phyloP scores from a whole-genome alignment of 2,888 invertebrate species.

The Patella ulyssiponensis region DNA sequence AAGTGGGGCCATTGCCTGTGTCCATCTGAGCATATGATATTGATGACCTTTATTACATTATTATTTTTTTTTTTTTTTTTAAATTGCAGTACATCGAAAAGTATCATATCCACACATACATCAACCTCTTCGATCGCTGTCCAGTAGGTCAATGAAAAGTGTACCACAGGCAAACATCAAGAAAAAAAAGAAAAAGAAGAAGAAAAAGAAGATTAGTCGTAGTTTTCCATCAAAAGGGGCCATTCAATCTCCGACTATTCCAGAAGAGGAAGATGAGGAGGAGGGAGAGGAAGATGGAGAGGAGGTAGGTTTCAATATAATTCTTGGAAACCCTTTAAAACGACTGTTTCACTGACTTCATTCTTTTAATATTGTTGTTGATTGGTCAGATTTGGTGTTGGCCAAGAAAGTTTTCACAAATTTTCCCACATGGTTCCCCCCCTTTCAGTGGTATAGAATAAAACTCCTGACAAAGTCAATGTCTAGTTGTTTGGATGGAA shows the following conservation, averaged over 20 bases:
- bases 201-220: slow-evolving; percentile 50
- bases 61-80: not conserved
- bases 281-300: slow-evolving; percentile 33
- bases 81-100: slow-evolving; percentile 55
- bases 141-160: slow-evolving; percentile 50
- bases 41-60: no score
- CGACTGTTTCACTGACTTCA: no score
- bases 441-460: no score
- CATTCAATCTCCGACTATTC: slow-evolving; percentile 55
- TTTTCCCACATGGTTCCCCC: no score
- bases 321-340: not conserved
- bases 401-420: no score
- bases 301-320: slow-evolving; percentile 26
- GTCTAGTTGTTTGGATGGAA: no score
- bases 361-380: no score
- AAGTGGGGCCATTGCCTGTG: no score
- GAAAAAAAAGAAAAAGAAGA: slow-evolving; percentile 51
- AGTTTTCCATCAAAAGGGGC: slow-evolving; percentile 61
- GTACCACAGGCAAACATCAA: slow-evolving; percentile 32
- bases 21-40: no score
- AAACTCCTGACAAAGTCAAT: no score
- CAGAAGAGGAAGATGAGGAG: slow-evolving; percentile 53
- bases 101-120: slow-evolving; percentile 64
- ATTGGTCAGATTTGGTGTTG: no score
- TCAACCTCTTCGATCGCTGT: slow-evolving; percentile 59